Conservation (phyloP, 2,797 vertebrate genomes). For the Sebastes miniatus region DNA sequence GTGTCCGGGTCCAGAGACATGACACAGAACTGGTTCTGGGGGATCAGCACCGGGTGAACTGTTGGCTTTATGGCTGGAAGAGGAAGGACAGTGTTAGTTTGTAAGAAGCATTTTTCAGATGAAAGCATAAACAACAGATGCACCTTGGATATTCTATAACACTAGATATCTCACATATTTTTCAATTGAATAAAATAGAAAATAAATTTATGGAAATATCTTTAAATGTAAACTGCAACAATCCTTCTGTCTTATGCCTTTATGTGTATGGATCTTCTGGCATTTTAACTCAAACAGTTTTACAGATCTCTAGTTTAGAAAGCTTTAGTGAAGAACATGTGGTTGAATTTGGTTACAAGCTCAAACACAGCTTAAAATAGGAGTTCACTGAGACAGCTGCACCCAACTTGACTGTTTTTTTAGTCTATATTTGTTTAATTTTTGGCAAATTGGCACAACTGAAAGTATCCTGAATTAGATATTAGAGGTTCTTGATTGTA, state of each 20-base stretch:
- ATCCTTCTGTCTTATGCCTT: neutral
- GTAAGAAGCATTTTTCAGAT: neutral
- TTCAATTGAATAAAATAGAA: neutral
- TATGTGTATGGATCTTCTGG: neutral
- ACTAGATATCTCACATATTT: neutral
- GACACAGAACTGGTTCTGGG: conserved; percentile 93
- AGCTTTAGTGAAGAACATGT: neutral
- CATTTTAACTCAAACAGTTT: neutral
- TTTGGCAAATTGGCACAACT: neutral
- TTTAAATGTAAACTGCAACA: neutral
- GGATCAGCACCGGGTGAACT: conserved; percentile 93
- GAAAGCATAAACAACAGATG: neutral
- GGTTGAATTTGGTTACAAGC: too few relatives aligned
- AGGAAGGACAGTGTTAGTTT: neutral
- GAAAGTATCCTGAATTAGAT: neutral
- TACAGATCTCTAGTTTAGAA: neutral
- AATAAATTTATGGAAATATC: neutral
- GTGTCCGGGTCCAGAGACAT: conserved; percentile 94
- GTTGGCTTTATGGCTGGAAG: conserved; percentile 83
- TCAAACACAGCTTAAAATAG: too few relatives aligned
- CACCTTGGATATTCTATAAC: neutral
- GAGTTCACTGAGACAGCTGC: too few relatives aligned
- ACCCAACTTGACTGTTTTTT: neutral
- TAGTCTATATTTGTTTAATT: neutral
- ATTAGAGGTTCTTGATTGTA: neutral